These are phyloP conservation scores for Pseudococcus viburni DNA, from an alignment of 2,888 invertebrate species.

Conservation along the genomic window DNA sequence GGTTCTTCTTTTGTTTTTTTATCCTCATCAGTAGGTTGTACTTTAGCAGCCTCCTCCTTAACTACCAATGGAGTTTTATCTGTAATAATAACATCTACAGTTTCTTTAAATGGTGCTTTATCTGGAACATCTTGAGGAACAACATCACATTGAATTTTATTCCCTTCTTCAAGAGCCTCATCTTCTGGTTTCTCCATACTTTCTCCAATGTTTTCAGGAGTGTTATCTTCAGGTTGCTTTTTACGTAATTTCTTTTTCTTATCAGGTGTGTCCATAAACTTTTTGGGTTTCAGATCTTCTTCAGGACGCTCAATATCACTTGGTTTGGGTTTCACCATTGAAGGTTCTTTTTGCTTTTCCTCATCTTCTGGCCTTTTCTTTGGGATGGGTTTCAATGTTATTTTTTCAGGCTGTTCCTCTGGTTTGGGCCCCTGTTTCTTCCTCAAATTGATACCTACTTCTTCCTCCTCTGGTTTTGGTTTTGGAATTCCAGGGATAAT, in stretches of 20 bases:
- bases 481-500: slow-evolving; percentile 68
- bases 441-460: slow-evolving; percentile 71
- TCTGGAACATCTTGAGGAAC: slow-evolving; percentile 65
- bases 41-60: slow-evolving; percentile 65
- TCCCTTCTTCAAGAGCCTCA: background rate
- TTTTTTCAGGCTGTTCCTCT: slow-evolving; percentile 71
- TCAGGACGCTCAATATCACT: slow-evolving; percentile 69
- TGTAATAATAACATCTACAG: slow-evolving; percentile 68
- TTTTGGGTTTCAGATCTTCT: slow-evolving; percentile 76
- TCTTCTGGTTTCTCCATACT: slow-evolving; percentile 70
- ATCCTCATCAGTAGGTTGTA: slow-evolving; percentile 69
- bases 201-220: slow-evolving; percentile 72
- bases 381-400: slow-evolving; percentile 71
- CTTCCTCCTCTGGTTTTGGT: slow-evolving; percentile 69
- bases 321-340: slow-evolving; percentile 70
- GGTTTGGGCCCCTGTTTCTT: slow-evolving; percentile 72
- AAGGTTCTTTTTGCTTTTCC: slow-evolving; percentile 69
- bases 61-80: background rate
- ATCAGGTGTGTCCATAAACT: slow-evolving; percentile 73
- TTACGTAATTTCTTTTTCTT: slow-evolving; percentile 69
- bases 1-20: slow-evolving; percentile 71
- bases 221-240: slow-evolving; percentile 67
- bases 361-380: slow-evolving; percentile 70
- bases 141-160: too few relatives aligned
- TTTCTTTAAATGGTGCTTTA: background rate